phyloP scores from a whole-genome alignment of 2,888 invertebrate genomes.

The Microctonus aethiopoides region DNA sequence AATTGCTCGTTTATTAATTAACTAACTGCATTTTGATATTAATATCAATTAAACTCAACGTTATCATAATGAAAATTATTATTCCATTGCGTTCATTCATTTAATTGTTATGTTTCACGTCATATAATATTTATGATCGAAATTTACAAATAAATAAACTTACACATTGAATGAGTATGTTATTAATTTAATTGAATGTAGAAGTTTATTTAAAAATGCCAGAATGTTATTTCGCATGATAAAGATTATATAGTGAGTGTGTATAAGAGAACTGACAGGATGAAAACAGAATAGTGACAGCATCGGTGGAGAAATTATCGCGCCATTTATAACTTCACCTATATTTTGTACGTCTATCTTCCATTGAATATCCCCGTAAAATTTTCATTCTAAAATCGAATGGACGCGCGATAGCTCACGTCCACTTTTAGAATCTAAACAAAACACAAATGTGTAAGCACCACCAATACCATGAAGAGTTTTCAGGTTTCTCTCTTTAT shows the following conservation, averaged over 20 bases:
- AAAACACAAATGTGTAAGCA: constrained; percentile 29
- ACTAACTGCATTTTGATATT: not conserved
- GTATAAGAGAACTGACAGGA: not conserved
- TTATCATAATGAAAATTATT: no score
- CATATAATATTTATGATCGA: not conserved
- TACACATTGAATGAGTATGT: not conserved
- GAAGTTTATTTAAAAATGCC: not conserved
- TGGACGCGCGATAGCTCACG: constrained; percentile 24
- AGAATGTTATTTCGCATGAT: not conserved
- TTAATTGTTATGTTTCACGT: not conserved
- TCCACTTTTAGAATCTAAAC: constrained; percentile 45
- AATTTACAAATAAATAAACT: not conserved
- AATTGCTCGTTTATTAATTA: not conserved
- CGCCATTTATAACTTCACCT: constrained; percentile 5
- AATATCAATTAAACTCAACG: not conserved
- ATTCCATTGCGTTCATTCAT: no score
- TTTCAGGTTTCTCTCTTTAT: constrained; percentile 17
- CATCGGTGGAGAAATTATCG: constrained; percentile 31
- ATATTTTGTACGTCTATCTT: not conserved
- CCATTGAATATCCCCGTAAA: not conserved
- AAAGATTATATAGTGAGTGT: not conserved
- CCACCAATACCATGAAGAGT: constrained; percentile 25
- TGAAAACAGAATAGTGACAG: constrained; percentile 30
- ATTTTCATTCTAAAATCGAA: constrained; percentile 41
- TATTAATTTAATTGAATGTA: not conserved